Percentiles rank a stretch among this genome's conserved stretches.
These are phyloP conservation scores for Periparus ater DNA, from an alignment of 2,797 vertebrate genomes.

Conservation along the genomic window DNA sequence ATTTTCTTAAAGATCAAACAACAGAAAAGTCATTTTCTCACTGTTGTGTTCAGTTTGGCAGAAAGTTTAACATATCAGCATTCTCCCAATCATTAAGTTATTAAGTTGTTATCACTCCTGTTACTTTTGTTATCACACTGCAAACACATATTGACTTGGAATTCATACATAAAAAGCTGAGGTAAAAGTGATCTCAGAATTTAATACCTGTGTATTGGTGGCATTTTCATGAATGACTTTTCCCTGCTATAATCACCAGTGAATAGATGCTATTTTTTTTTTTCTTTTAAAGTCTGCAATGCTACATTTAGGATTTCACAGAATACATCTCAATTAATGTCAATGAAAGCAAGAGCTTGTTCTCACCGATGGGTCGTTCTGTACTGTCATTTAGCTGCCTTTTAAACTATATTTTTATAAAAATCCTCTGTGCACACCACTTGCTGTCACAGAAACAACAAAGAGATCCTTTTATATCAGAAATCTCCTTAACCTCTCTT, in stretches of 20 bases:
- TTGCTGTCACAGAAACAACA: not conserved
- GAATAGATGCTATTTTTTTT: not conserved
- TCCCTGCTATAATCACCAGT: not conserved
- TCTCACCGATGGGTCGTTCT: constrained; percentile 12
- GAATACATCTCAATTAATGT: not conserved
- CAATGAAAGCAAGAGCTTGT: constrained; percentile 9
- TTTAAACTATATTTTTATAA: constrained; percentile 11
- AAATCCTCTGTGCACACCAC: not conserved
- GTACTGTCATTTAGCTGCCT: not conserved
- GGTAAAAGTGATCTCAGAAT: not conserved
- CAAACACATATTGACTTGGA: not conserved
- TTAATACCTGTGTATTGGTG: not conserved
- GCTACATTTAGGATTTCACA: not conserved
- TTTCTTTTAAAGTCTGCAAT: not conserved
- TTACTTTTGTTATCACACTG: not conserved
- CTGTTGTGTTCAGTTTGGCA: not conserved
- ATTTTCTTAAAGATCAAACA: not conserved
- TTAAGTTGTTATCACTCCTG: not conserved
- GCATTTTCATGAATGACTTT: not conserved
- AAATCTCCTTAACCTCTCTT: not conserved
- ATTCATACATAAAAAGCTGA: not conserved
- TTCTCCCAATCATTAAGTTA: not conserved
- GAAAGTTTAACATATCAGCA: not conserved
- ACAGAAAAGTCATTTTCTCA: not conserved
- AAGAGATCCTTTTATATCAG: not conserved